Conservation (phyloP, 1,140 invertebrate species). For the Augochlora pura region DNA sequence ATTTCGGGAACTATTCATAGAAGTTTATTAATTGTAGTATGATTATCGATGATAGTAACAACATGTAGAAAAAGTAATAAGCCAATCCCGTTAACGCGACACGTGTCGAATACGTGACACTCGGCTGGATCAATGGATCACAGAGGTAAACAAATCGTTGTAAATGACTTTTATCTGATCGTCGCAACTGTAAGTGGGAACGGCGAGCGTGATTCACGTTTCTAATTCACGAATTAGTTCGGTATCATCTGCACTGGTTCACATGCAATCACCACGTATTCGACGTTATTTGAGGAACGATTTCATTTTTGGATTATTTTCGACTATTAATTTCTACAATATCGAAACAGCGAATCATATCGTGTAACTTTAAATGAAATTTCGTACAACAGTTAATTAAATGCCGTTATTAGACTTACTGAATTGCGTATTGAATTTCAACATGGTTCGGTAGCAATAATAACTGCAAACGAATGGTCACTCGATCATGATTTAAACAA, state of each 20-base stretch:
- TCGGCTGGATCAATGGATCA: slow-evolving; percentile 51
- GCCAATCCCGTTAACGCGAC: background rate
- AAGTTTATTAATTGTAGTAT: too few species aligned
- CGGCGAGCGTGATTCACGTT: background rate
- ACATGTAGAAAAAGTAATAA: background rate
- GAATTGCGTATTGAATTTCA: too few species aligned
- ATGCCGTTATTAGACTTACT: too few species aligned
- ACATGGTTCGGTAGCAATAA: too few species aligned
- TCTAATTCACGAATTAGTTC: background rate
- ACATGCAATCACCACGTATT: too few species aligned
- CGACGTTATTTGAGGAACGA: background rate
- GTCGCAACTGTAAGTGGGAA: background rate
- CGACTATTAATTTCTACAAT: background rate
- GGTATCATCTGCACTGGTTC: background rate
- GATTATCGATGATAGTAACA: background rate
- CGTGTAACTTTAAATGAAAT: background rate
- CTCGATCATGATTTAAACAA: too few species aligned
- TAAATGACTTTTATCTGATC: slow-evolving; percentile 34
- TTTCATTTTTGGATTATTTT: background rate
- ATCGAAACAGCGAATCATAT: background rate
- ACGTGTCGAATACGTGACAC: slow-evolving; percentile 54
- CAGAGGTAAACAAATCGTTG: slow-evolving; percentile 36
- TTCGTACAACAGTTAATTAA: background rate
- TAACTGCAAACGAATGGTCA: too few species aligned
- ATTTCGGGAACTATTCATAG: too few species aligned